Conservation (phyloP, 1,140 invertebrate species). For the Anadara kagoshimensis region DNA sequence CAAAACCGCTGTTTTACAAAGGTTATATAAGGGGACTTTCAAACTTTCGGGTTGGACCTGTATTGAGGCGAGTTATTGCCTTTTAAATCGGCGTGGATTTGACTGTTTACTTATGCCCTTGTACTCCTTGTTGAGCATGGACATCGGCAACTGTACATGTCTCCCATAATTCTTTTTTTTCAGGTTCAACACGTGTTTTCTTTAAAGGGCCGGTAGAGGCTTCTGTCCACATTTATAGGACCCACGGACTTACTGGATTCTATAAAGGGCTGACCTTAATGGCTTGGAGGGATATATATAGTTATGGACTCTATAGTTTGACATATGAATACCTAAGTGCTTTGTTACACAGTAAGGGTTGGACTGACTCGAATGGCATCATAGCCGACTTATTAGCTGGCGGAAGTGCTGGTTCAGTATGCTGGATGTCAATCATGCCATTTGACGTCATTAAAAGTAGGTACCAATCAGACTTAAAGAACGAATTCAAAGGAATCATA, state of each 20-base stretch:
- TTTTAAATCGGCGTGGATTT: no score
- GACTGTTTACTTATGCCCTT: no score
- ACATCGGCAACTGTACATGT: no score
- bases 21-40: no score
- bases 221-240: conserved; percentile 40
- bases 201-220: conserved; percentile 56
- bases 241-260: conserved; percentile 44
- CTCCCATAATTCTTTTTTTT: no score
- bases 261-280: conserved; percentile 68
- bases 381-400: conserved; percentile 74
- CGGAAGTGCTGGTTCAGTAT: conserved; percentile 77
- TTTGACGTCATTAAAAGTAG: conserved; percentile 75
- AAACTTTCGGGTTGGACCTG: no score
- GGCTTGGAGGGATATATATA: conserved; percentile 75
- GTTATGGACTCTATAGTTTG: conserved; percentile 80
- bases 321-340: conserved; percentile 76
- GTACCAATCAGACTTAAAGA: conserved; percentile 68
- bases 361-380: conserved; percentile 45
- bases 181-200: background rate
- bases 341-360: conserved; percentile 28
- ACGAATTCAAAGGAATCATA: conserved; percentile 55
- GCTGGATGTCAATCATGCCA: conserved; percentile 73
- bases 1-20: no score
- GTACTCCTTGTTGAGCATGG: no score
- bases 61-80: no score